Evolutionary conservation across 2,888 invertebrate genomes (phyloP), one percentile per base, ranked within the genome.

Genomic region (Eubasilissa splendida): DNA sequence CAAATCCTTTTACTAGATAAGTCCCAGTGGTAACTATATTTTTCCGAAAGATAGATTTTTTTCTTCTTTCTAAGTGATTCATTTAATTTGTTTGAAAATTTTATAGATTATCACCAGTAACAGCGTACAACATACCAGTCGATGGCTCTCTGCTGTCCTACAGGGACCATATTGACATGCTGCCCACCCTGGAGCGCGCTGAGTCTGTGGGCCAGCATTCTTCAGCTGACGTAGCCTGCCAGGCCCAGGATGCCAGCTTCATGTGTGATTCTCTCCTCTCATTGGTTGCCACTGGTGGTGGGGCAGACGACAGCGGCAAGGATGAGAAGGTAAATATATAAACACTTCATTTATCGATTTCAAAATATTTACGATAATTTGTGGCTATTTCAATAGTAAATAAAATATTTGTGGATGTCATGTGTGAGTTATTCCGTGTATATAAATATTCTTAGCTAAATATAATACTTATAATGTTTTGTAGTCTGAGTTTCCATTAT

Each of bases 171-270:
- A 92, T 97, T 84, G 93, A 93, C 84, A 91, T 95, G 86, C 88
- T 96, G 85, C 97, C 97, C 3, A 92, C 89, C 73, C 89, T 93
- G 77, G 97, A 97, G 87, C 93, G 94, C 84, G 96, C 97, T 0
- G 96, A 97, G 89, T 95, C 95, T 0, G 95, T 97, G 85, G 97
- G 97, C 0, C 97, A 97, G 86, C 97, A 97, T 88, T 93, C 95
- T 2, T 97, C 97, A 85, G 97, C 97, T 0, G 97, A 97, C 87
- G 96, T 97, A 84, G 93, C 96, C 4, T 96, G 96, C 0, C 92
- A 96, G 66, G 96, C 97, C 63, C 94, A 94, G 86, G 96, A 97
- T 86, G 94, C 96, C 0, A 88, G 94, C 82, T 90, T 92, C 79
- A 90, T 97, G 87, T 96, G 96, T 86, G 93, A 94, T 76, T 96